Evolutionary conservation across 2,888 invertebrate species (phyloP), one percentile per base, ranked within the genome.

Genomic region (Ceramica pisi): DNA sequence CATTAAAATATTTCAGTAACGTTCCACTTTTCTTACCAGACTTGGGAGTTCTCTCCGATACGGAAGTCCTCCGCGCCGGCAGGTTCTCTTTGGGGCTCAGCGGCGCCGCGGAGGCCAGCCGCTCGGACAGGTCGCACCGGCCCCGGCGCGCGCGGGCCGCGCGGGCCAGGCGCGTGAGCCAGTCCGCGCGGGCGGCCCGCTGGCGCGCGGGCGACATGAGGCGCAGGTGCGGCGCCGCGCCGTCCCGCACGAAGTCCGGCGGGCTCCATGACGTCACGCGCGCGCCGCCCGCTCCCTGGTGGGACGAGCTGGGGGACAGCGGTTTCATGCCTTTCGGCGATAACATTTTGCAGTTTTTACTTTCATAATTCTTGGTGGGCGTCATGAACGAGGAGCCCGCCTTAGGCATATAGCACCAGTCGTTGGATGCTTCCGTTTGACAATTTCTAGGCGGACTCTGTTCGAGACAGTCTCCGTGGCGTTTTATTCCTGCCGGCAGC

Each of bases 171-270:
- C 80, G 88, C 1, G 95, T 98, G 60, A 98, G 90, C 98, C 98
- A 98, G 90, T 98, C 97, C 0, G 97, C 95, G 78, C 97, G n/a
- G n/a, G n/a, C 97, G 63, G 2, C 26, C 26, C 26, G 26, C 26
- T 26, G 2, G 31, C 31, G 31, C 31, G 96, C 96, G 0, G 98
- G 98, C 0, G 98, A 98, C 96, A 97, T 97, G 62, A 97, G 95
- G 51, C 97, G 93, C 65, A 98, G 90, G 90, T 98, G 98, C 0
- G 98, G 98, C 0, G 98, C 98, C 50, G 97, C 97, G 0, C 98
- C 98, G 84, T 97, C 97, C 19, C 97, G 82, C 0, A 98, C 98
- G 86, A 96, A 98, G 93, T 98, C 97, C 0, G 98, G 98, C 75
- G 98, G 91, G 89, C n/a, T n/a, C n/a, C n/a, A n/a, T n/a, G n/a